These are phyloP conservation scores for Alligator mississippiensis DNA, from an alignment of 2,113 vertebrate genomes.

Conservation along the genomic window DNA sequence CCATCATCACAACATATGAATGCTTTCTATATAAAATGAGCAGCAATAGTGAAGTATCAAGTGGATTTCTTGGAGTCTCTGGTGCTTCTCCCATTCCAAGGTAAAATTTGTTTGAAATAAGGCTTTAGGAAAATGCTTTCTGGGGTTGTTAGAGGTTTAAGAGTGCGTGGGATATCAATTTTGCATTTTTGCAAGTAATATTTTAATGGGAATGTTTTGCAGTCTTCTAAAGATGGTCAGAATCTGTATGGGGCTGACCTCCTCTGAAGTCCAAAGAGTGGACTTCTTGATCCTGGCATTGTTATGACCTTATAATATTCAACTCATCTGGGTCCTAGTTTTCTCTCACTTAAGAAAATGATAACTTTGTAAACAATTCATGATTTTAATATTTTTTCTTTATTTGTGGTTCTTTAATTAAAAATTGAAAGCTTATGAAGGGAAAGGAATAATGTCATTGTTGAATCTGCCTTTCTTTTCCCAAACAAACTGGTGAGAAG, in stretches of 20 bases:
- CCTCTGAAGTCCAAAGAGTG: not conserved
- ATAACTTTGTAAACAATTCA: not conserved
- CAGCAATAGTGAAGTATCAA: not conserved
- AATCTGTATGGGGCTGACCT: too few relatives aligned
- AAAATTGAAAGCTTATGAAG: not conserved
- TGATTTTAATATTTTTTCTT: not conserved
- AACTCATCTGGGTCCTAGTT: not conserved
- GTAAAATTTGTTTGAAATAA: not conserved
- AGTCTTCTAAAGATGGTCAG: not conserved
- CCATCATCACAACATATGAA: not conserved
- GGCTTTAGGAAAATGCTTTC: not conserved
- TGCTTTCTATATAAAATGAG: not conserved
- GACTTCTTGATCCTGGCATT: not conserved
- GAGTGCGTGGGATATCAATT: not conserved
- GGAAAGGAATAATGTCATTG: not conserved
- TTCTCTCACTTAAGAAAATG: not conserved
- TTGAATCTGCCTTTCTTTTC: not conserved
- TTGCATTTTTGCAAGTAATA: not conserved
- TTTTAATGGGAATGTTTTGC: not conserved
- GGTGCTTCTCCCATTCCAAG: not conserved
- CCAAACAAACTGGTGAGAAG: not conserved
- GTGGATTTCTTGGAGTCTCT: not conserved
- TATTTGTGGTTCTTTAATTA: not conserved
- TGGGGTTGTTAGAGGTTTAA: not conserved
- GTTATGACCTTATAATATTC: not conserved